Base-by-base conservation (phyloP, 2,888 invertebrate species). In the Amiota communis region DNA sequence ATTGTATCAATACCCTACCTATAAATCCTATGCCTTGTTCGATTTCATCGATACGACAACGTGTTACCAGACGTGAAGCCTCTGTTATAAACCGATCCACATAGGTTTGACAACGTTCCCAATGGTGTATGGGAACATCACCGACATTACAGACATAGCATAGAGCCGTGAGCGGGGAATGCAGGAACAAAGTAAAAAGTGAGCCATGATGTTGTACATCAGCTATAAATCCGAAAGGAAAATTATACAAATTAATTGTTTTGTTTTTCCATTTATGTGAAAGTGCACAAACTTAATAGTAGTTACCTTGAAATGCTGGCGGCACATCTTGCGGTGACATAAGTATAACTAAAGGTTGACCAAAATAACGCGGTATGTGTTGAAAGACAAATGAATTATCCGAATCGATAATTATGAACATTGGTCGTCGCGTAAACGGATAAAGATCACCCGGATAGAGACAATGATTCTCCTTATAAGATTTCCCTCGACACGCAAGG, bases 291-390 rank as follows among this genome's bases (percentile, higher is more conserved):
- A 36, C 15, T 36, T 8, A 20, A 20, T 10, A 11, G 20, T 10
- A 11, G 20, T 71, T 77, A 96, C 96, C 94, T 91, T 95, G 94
- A 88, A 97, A 94, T 76, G 94, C 93, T 73, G 95, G 91, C 75
- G 98, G 98, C 77, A 95, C 92, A 88, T 97, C 96, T 90, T 96
- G 94, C 8, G 98, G 97, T 71, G 98, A 98, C 95, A 98, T 96
- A 53, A 98, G 92, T 78, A 97, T 94, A 77, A 98, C 95, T 79
- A 98, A 91, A 8, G 98, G 98, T 89, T 98, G 97, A 46, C 97
- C 98, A 90, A 98, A 98, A 88, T 96, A 94, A 78, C 94, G 92
- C 69, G 97, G 97, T 87, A 98, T 94, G 88, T 96, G 95, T 91
- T 96, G 94, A 91, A 97, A 97, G 79, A 96, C 95, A 89, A 94